Conservation (phyloP, 2,113 vertebrate genomes). For the Cryptoleucopteryx plumbea region DNA sequence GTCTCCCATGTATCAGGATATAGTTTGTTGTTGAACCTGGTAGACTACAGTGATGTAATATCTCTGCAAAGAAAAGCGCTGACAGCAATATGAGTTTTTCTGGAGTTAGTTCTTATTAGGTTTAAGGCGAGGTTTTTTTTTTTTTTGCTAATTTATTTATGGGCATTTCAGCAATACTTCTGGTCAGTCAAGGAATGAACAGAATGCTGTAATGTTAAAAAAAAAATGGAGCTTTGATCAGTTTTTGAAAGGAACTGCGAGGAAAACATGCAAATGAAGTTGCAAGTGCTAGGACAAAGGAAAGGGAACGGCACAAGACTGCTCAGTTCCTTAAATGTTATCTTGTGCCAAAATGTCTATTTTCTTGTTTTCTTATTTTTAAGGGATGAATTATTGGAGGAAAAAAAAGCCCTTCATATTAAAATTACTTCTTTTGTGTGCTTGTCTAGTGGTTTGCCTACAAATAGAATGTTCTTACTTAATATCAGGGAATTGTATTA, state of each 20-base stretch:
- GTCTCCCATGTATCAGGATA: not conserved
- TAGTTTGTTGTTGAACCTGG: not conserved
- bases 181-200: slow-evolving; percentile 26
- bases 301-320: not conserved
- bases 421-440: slow-evolving; percentile 7
- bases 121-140: not conserved
- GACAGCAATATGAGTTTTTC: not conserved
- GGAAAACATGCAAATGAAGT: not conserved
- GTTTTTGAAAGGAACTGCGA: not conserved
- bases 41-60: not conserved
- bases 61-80: not conserved
- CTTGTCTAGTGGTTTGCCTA: not conserved
- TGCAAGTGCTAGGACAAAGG: not conserved
- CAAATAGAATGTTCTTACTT: not conserved
- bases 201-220: not conserved
- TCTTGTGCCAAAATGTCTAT: not conserved
- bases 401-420: not conserved
- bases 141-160: not conserved
- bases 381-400: not conserved
- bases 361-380: not conserved
- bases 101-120: not conserved
- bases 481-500: not conserved
- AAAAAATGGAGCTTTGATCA: not conserved
- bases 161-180: slow-evolving; percentile 53
- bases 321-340: not conserved